Evolutionary conservation across 2,113 vertebrate species (phyloP).

Genomic region (Phyllostomus discolor): DNA sequence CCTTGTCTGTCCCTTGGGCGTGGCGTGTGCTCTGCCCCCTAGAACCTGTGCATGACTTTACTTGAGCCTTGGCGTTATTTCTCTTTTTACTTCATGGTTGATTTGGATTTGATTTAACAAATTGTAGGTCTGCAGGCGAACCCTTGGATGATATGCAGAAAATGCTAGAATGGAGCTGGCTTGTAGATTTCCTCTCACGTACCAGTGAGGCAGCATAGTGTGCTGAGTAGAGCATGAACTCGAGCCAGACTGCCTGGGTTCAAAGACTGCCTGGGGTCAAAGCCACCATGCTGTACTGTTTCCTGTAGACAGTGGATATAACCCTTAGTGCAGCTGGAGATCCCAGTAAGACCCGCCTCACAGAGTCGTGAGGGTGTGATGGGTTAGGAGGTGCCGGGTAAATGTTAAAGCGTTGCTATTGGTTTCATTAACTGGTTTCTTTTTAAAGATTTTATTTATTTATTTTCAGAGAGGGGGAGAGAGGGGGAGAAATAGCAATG

Average conservation of each 20-base stretch:
- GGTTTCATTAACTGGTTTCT: not conserved
- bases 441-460: too few relatives aligned
- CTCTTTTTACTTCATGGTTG: not conserved
- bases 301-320: not conserved
- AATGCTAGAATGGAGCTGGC: not conserved
- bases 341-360: rapidly evolving
- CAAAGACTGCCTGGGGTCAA: not conserved
- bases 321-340: not conserved
- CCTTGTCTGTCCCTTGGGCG: not conserved
- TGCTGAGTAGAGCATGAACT: not conserved
- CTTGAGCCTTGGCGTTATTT: not conserved
- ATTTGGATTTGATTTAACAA: not conserved
- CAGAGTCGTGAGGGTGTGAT: not conserved
- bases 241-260: not conserved
- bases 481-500: too few relatives aligned
- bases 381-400: not conserved
- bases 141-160: not conserved
- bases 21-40: rapidly evolving
- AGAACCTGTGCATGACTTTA: not conserved
- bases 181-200: not conserved
- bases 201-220: not conserved
- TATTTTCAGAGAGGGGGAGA: too few relatives aligned
- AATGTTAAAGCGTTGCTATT: not conserved
- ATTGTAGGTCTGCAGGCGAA: not conserved
- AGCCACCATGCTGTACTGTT: not conserved